Evolutionary conservation across 2,113 vertebrate species (phyloP), one percentile per base, ranked within the genome.

Genomic region (Girardinichthys multiradiatus): DNA sequence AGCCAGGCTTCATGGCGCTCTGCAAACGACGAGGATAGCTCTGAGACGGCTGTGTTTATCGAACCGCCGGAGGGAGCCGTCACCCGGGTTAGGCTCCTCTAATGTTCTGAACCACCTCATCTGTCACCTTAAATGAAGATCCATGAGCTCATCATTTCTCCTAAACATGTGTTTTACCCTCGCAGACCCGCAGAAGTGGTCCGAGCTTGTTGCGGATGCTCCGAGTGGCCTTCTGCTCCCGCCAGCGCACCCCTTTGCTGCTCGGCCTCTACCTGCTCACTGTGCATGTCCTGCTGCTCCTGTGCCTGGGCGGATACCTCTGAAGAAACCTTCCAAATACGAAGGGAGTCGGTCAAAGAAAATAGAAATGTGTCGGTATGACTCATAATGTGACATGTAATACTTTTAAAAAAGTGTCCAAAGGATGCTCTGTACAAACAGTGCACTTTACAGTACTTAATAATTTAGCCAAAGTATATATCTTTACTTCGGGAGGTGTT

Each of bases 261-360:
- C 89, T 92, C 27, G 89, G 92, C 9, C 2, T 90, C 19, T 99
- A 99, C 74, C 87, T 98, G 79, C 86, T 99, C 42, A 93, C 93
- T 1, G 77, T 99, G 79, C 98, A 99, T 2, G 77, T 93, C 11
- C 90, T 98, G 54, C 93, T 99, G 35, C 69, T 99, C 81, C 92
- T 99, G 5, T 98, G 97, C 83, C 83, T 98, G 75, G 95, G 95
- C 0, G 98, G 97, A 45, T 96, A 91, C 91, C 90, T 99, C 1
- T 99, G 91, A 94, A 79, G 90, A n/a, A 70, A 58, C 51, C 54
- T 30, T 33, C 28, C 61, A 26, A 31, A 57, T 37, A 57, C 39
- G 83, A 57, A 28, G 39, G 30, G 39, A 72, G 7, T 51, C 17
- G 69, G 21, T 54, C 48, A 17, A 4, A 59, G 63, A 37, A 54